Evolutionary conservation across 2,888 invertebrate species (phyloP), one percentile per base, ranked within the genome.

Genomic region (Carabus problematicus): DNA sequence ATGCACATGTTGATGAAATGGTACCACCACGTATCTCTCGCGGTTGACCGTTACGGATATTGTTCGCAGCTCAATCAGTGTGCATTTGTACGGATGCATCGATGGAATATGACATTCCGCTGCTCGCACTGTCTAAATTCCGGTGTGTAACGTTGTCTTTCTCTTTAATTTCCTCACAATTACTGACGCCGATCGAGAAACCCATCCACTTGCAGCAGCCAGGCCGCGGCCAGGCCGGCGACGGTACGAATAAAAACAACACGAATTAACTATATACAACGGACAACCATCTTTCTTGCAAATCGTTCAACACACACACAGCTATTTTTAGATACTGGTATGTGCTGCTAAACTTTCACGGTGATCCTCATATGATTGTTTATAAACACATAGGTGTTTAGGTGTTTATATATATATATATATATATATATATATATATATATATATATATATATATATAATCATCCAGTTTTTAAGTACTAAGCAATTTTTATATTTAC

Each of bases 281-380:
- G 16, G 1, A 47, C 47, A 47, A 7, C 49, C 63, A 64, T 64
- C 63, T 40, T 63, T 54, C 62, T 63, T 63, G 62, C 49, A 64
- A 55, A 64, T 54, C 55, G 63, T 12, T 29, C 63, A 52, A 16
- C 29, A 39, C 49, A 14, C 18, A 11, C 47, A 16, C 16, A 14
- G 43, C 64, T 64, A 64, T 64, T 58, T 64, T 64, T 64, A 64
- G 64, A 18, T 45, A 42, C 52, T 19, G 56, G 56, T 19, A 56
- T 56, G 56, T 39, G 11, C n/a, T 14, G 18, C 19, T 39, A n/a
- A 56, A 64, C 64, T 64, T 64, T 64, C 64, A 56, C 64, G 64
- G 43, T 64, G 18, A 45, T 56, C 16, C 59, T 12, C 59, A 41
- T 42, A 14, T 41, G 39, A 42, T 42, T 42, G 41, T 59, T 59